Percentiles rank a stretch among this genome's conserved stretches.
phyloP scores from a whole-genome alignment of 2,797 vertebrate genomes.

The Danio tinwini region DNA sequence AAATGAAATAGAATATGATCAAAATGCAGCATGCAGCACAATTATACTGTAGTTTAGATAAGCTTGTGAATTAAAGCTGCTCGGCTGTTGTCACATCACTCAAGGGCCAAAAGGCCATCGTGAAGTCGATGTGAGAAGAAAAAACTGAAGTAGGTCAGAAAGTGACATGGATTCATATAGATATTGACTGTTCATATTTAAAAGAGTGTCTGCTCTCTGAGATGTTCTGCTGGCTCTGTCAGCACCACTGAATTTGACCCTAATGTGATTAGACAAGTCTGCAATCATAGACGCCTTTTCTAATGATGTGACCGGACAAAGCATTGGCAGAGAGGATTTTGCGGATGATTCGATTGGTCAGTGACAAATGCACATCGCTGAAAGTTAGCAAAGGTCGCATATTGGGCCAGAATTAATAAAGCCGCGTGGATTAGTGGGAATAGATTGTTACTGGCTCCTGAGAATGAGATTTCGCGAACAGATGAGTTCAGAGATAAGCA shows the following conservation, averaged over 20 bases:
- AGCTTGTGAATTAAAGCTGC: neutral
- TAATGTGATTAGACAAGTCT: slow-evolving; percentile 40
- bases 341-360: slow-evolving; percentile 24
- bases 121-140: neutral
- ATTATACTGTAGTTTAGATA: neutral
- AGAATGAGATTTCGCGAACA: slow-evolving; percentile 37
- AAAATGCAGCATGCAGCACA: neutral
- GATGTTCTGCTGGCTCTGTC: slow-evolving; percentile 12
- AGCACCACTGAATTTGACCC: slow-evolving; percentile 29
- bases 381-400: neutral
- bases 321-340: slow-evolving; percentile 33
- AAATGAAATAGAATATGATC: no score
- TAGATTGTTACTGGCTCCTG: slow-evolving; percentile 5
- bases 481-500: slow-evolving; percentile 3
- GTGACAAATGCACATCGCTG: neutral
- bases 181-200: slow-evolving; percentile 5
- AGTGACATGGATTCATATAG: neutral
- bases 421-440: slow-evolving; percentile 1
- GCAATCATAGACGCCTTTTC: slow-evolving; percentile 25
- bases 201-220: neutral
- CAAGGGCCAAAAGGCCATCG: neutral
- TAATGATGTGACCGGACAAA: slow-evolving; percentile 46
- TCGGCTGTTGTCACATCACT: neutral
- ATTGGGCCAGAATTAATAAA: slow-evolving; percentile 23
- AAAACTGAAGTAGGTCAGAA: neutral